Base-by-base conservation (phyloP, 1,140 invertebrate genomes). In the Sinonovacula constricta region DNA sequence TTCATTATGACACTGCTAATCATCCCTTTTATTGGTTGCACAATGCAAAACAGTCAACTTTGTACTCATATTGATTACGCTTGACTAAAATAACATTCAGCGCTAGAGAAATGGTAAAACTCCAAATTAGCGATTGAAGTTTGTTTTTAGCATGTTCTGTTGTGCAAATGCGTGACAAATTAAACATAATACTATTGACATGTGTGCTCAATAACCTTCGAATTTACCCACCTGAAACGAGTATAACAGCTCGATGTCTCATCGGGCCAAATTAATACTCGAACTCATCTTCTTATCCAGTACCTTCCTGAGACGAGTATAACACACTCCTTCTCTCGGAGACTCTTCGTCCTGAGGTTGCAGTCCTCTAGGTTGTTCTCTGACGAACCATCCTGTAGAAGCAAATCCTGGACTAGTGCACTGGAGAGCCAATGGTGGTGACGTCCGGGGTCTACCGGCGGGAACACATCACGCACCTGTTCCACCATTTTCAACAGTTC, bases 241-340 rank as follows among this genome's bases (percentile, higher is more conserved):
- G 18, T 45, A 10, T 45, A 45, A 18, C 18, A 45, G 18, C 39
- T 45, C n/a, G 39, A 45, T 7, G 39, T 45, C 18, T 45, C 39
- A 45, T 45, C 39, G n/a, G n/a, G n/a, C n/a, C n/a, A n/a, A n/a
- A n/a, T n/a, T n/a, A n/a, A n/a, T n/a, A n/a, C n/a, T n/a, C n/a
- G n/a, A n/a, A n/a, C n/a, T n/a, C n/a, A n/a, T n/a, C n/a, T n/a
- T n/a, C n/a, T n/a, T n/a, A n/a, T n/a, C n/a, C n/a, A n/a, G n/a
- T n/a, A n/a, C 39, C 62, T 33, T 66, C 72, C 72, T n/a, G 72
- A 54, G 5, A 76, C 63, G 10, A 76, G 54, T 7, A 76, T 67
- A 22, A 76, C 72, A 22, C 72, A 76, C 39, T 76, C 72, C 34
- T 76, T 76, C 53, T 76, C 63, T 67, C 45, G 36, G 12, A 76